These are phyloP conservation scores for Strigamia crassipes DNA, from an alignment of 2,888 invertebrate species.

Conservation along the genomic window DNA sequence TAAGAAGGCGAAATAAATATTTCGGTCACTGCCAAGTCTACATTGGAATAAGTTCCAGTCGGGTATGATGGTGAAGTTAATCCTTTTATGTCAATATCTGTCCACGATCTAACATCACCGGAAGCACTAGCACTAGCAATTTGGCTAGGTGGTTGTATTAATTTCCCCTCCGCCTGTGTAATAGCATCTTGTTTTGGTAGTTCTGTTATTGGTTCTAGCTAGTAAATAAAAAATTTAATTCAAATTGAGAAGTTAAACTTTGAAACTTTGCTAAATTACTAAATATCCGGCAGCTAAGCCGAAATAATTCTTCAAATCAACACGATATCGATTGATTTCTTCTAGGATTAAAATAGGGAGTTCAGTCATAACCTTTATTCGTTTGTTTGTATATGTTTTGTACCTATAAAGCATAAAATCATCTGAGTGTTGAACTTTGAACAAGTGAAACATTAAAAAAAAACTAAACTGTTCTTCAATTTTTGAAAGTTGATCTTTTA, in stretches of 20 bases:
- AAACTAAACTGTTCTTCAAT: not conserved
- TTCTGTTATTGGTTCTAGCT: not conserved
- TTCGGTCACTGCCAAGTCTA: not conserved
- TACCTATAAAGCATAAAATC: not conserved
- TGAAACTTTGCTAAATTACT: not conserved
- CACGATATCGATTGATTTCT: not conserved
- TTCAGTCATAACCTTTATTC: not conserved
- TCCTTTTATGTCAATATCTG: not conserved
- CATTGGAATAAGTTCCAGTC: not conserved
- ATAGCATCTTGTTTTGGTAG: not conserved
- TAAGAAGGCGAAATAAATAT: not conserved
- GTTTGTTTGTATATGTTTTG: not conserved
- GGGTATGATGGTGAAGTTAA: not conserved
- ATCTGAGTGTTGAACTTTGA: not conserved
- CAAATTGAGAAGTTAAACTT: not conserved
- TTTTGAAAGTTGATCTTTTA: not conserved
- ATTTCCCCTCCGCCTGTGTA: not conserved
- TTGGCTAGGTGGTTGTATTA: no score
- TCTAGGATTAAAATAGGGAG: not conserved
- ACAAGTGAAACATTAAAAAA: not conserved
- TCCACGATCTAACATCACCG: not conserved
- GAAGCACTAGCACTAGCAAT: not conserved
- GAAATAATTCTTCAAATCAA: not conserved
- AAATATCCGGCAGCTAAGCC: not conserved
- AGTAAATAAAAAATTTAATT: not conserved